A percentile compares a stretch with the other conserved stretches of the same genome.
Evolutionary conservation across 2,797 vertebrate genomes (phyloP).

Genomic region (Fratercula arctica): DNA sequence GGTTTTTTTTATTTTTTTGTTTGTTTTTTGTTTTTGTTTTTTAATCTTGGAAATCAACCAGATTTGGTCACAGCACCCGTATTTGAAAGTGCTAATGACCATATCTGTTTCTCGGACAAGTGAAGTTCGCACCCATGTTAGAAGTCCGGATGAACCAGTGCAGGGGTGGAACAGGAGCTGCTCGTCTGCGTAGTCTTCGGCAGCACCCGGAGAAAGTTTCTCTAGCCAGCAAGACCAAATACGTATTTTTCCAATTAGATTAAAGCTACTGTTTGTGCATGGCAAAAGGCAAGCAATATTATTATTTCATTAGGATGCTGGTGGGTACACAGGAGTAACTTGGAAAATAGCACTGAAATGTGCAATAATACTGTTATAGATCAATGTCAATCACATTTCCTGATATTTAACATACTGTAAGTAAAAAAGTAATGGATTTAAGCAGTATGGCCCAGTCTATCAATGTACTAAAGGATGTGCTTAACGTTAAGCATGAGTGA

Average conservation of each 20-base stretch:
- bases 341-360: not conserved
- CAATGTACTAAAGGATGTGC: not conserved
- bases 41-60: not conserved
- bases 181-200: not conserved
- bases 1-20: not conserved
- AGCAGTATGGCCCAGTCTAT: not conserved
- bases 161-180: not conserved
- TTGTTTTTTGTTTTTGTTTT: too few species aligned
- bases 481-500: not conserved
- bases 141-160: fast-evolving
- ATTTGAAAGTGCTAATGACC: not conserved
- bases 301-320: not conserved
- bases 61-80: not conserved
- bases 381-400: not conserved
- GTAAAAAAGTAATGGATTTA: not conserved
- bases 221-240: not conserved
- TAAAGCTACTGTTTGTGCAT: not conserved
- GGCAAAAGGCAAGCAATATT: not conserved
- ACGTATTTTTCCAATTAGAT: not conserved
- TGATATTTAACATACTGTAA: not conserved
- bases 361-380: not conserved
- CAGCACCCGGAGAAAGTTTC: not conserved
- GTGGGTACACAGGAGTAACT: not conserved
- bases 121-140: fast-evolving
- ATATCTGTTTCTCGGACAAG: not conserved